Conservation (phyloP, 2,113 vertebrate species). For the Pipra filicauda region DNA sequence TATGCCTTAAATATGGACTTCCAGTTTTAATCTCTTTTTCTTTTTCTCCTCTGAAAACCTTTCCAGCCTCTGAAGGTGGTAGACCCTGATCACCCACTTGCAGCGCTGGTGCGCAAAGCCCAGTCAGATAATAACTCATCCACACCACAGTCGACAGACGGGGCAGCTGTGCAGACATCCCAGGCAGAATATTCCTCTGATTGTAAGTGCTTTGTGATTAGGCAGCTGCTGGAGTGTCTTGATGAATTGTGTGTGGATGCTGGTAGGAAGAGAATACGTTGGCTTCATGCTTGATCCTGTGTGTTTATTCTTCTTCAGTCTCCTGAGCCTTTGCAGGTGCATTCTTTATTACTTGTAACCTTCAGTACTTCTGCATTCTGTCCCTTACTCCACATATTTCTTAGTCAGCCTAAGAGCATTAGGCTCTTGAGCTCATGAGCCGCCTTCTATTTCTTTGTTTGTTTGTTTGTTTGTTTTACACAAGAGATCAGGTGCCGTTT, state of each 20-base stretch:
- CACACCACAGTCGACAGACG: conserved; percentile 68
- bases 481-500: neutral
- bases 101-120: conserved; percentile 89
- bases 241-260: neutral
- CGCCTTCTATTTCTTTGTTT: neutral
- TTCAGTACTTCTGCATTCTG: neutral
- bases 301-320: neutral
- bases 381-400: neutral
- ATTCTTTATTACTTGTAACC: neutral
- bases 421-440: too few relatives aligned
- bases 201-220: conserved; percentile 79
- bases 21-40: neutral
- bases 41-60: neutral
- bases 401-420: neutral
- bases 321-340: neutral
- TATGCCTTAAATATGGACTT: neutral
- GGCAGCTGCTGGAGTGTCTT: neutral
- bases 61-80: conserved; percentile 91
- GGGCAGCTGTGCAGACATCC: conserved; percentile 59
- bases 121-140: conserved; percentile 81
- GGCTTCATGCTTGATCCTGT: neutral
- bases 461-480: neutral
- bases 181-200: conserved; percentile 85
- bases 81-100: conserved; percentile 95
- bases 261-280: neutral